Percentiles rank a stretch among this genome's conserved stretches.
Evolutionary conservation across 1,140 invertebrate species (phyloP).

Genomic region (Trichonephila inaurata): DNA sequence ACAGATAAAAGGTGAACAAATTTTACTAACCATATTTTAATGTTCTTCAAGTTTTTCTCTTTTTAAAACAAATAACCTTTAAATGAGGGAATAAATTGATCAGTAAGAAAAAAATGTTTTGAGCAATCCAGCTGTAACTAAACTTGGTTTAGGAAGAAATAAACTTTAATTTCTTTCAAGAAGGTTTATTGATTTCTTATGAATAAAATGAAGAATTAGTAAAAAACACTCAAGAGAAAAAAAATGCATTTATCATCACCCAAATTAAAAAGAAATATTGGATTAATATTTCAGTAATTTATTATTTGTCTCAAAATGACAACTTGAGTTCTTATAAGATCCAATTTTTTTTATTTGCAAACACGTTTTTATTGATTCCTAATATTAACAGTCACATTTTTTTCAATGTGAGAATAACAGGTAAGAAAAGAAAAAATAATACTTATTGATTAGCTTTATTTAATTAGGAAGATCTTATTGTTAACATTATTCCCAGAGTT

Average conservation of each 20-base stretch:
- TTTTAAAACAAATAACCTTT: not conserved
- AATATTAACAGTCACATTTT: too few species aligned
- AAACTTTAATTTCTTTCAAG: not conserved
- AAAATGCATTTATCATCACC: not conserved
- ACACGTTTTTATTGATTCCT: too few species aligned
- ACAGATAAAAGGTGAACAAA: too few species aligned
- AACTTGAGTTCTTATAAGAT: not conserved
- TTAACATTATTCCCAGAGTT: too few species aligned
- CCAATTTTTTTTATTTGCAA: too few species aligned
- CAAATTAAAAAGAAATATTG: not conserved
- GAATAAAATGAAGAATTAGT: not conserved
- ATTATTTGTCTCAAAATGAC: not conserved
- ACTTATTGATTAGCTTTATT: too few species aligned
- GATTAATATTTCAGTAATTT: not conserved
- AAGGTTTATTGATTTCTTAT: not conserved
- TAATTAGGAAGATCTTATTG: too few species aligned
- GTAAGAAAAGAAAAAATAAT: too few species aligned
- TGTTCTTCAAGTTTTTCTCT: not conserved
- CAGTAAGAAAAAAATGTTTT: not conserved
- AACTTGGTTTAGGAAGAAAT: not conserved
- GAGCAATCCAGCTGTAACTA: not conserved
- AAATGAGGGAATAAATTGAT: conserved; percentile 3
- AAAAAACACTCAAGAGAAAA: not conserved
- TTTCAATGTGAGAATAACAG: too few species aligned
- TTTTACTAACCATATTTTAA: too few species aligned